Evolutionary conservation across 2,113 vertebrate species (phyloP).

Genomic region (Garra rufa): DNA sequence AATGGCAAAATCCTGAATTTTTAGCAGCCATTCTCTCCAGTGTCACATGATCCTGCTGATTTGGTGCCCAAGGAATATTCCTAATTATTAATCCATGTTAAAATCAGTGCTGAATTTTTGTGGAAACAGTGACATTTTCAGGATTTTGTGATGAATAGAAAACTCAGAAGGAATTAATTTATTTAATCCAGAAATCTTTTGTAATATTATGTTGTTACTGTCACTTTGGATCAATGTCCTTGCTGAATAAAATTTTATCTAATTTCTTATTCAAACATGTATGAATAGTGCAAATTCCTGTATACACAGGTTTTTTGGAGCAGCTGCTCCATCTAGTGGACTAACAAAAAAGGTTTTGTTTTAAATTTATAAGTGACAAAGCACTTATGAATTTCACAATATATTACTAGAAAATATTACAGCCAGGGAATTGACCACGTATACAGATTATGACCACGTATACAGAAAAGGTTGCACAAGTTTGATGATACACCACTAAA

Average conservation of each 20-base stretch:
- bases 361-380: background rate
- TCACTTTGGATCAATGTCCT: background rate
- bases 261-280: background rate
- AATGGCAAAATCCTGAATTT: background rate
- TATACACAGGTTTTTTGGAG: background rate
- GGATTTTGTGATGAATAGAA: background rate
- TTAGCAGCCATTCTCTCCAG: background rate
- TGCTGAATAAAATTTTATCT: background rate
- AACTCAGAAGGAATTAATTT: background rate
- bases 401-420: background rate
- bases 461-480: too few species aligned
- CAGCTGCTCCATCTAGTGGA: slow-evolving; percentile 54
- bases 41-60: background rate
- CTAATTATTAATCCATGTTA: background rate
- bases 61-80: background rate
- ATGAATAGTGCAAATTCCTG: background rate
- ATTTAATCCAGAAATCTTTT: background rate
- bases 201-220: background rate
- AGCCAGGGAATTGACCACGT: background rate
- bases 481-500: background rate
- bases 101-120: background rate
- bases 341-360: background rate
- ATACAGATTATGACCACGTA: too few species aligned
- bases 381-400: background rate
- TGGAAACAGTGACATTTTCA: background rate